Percentiles rank a stretch among this genome's conserved stretches.
Conservation (phyloP, 2,113 vertebrate genomes). For the Falcunculus frontatus region DNA sequence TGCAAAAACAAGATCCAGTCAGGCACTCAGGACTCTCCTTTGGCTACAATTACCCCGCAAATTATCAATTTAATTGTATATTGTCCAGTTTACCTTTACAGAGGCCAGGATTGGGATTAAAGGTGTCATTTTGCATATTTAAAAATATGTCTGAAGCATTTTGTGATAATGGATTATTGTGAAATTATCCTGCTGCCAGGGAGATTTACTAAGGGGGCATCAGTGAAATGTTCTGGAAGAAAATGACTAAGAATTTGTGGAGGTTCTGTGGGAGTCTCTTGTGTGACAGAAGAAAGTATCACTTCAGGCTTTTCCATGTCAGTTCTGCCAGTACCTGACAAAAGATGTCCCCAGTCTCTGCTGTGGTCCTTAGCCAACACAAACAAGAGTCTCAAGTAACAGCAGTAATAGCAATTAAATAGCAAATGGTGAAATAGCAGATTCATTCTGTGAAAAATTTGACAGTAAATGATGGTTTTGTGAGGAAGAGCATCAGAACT, state of each 20-base stretch:
- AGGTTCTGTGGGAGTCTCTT: neutral
- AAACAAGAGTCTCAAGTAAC: neutral
- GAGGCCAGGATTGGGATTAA: neutral
- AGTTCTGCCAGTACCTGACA: neutral
- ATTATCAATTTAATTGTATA: neutral
- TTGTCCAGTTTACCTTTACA: neutral
- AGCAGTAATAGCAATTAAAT: conserved; percentile 1
- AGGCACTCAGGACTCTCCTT: neutral
- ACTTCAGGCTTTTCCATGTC: neutral
- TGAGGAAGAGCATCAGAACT: neutral
- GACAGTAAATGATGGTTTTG: neutral
- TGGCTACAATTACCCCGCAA: neutral
- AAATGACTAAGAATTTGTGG: neutral
- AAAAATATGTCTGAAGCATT: neutral
- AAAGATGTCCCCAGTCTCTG: neutral
- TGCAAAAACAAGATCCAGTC: neutral
- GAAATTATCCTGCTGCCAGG: neutral
- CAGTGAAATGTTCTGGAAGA: neutral
- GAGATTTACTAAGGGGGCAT: neutral
- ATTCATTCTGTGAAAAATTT: neutral
- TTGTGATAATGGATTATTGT: neutral
- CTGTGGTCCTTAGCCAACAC: neutral
- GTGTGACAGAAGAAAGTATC: neutral
- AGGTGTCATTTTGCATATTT: neutral
- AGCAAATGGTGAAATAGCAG: neutral